Conservation (phyloP, 2,797 vertebrate species). For the Botia kubotai region DNA sequence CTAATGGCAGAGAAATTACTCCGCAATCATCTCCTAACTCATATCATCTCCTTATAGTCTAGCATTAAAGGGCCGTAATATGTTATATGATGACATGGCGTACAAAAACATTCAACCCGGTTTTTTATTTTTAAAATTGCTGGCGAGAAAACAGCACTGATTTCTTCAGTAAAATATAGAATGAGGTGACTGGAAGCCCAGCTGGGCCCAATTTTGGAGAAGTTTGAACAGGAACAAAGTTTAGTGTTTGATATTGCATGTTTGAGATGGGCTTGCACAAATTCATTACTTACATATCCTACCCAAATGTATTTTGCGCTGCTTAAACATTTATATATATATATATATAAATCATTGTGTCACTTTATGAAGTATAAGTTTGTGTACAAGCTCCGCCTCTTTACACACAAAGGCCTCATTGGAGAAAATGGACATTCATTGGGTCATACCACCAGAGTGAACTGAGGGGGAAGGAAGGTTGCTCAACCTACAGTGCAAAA, state of each 20-base stretch:
- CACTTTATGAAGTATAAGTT: conserved; percentile 16
- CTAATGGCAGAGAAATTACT: not conserved
- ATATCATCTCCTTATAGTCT: not conserved
- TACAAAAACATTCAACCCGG: conserved; percentile 41
- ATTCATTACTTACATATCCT: not conserved
- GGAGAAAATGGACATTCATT: conserved; percentile 83
- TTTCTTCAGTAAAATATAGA: conserved; percentile 18
- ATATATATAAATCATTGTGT: not conserved
- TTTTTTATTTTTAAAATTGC: conserved; percentile 40
- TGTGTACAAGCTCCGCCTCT: conserved; percentile 50
- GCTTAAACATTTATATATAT: conserved; percentile 13
- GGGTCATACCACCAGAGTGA: conserved; percentile 79
- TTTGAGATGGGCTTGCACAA: not conserved
- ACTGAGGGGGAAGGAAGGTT: conserved; percentile 54
- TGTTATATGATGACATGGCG: conserved; percentile 20
- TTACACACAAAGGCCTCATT: conserved; percentile 76
- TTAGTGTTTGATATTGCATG: conserved; percentile 14
- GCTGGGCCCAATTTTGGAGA: conserved; percentile 32
- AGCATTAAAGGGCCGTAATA: conserved; percentile 18
- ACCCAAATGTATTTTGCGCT: conserved; percentile 19
- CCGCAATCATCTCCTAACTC: not conserved
- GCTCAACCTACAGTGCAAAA: conserved; percentile 67
- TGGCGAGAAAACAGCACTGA: conserved; percentile 50
- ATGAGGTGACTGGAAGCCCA: conserved; percentile 33
- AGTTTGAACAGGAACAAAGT: not conserved